Percentiles rank a stretch among this genome's conserved stretches.
Conservation (phyloP, 2,113 vertebrate genomes). For the Dermatemys mawii region DNA sequence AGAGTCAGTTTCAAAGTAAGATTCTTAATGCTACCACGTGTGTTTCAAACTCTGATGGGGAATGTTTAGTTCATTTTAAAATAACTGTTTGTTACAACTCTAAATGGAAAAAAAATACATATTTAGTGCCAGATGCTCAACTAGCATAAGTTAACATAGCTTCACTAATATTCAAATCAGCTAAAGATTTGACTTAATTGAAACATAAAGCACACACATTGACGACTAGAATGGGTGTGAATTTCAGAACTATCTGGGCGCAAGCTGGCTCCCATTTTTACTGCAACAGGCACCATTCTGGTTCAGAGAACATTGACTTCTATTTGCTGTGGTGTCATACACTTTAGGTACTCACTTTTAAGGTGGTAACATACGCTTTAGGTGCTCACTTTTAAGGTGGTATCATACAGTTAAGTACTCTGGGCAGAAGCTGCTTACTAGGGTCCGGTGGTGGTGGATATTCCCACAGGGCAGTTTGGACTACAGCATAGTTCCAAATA, state of each 20-base stretch:
- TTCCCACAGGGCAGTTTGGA: background rate
- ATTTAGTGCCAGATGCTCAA: background rate
- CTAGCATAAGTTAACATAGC: background rate
- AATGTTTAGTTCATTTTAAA: background rate
- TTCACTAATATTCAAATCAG: background rate
- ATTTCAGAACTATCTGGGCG: background rate
- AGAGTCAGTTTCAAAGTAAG: background rate
- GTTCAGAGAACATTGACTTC: background rate
- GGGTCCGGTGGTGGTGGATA: too few relatives aligned
- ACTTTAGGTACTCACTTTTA: background rate
- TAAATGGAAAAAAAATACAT: background rate
- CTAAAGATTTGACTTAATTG: background rate
- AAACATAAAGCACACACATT: background rate
- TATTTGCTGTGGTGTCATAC: background rate
- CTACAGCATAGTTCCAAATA: background rate
- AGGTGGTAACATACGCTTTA: background rate
- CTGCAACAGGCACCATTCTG: background rate
- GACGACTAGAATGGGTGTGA: background rate
- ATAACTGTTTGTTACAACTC: background rate
- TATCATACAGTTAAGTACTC: too few relatives aligned
- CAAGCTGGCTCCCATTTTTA: background rate
- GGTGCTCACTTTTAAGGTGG: background rate
- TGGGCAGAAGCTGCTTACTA: background rate
- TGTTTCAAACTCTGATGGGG: background rate
- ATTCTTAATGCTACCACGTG: background rate